phyloP scores from a whole-genome alignment of 2,888 invertebrate species.

The Dimorphilus gyrociliatus region DNA sequence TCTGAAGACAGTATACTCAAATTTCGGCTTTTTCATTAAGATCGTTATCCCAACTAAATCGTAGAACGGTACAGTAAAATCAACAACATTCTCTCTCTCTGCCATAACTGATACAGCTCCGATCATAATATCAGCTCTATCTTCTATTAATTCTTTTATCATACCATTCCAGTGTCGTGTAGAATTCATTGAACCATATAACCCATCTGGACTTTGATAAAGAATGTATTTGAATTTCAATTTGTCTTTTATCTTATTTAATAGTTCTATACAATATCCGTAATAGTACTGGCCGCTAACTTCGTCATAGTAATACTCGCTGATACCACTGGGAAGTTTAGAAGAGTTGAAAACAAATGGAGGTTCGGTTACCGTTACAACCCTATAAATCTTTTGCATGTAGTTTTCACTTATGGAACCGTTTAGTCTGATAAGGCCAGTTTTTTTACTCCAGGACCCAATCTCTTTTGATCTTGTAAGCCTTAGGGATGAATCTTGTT shows the following conservation, averaged over 20 bases:
- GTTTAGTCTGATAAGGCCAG: conserved; percentile 59
- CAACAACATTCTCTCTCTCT: conserved; percentile 69
- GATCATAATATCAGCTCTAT: conserved; percentile 71
- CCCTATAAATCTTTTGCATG: conserved; percentile 50
- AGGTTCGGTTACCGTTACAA: conserved; percentile 57
- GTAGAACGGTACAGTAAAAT: conserved; percentile 94
- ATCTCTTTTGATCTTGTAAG: too few species aligned
- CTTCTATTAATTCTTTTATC: conserved; percentile 25
- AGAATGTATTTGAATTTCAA: conserved; percentile 64
- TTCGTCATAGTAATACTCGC: too few species aligned
- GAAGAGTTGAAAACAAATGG: conserved; percentile 40
- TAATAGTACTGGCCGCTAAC: conserved; percentile 14
- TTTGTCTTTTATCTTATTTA: conserved; percentile 65
- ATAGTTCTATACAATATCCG: conserved; percentile 87
- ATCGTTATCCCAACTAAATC: conserved; percentile 93
- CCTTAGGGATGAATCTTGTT: too few species aligned
- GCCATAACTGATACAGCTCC: conserved; percentile 93
- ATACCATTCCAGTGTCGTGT: conserved; percentile 29
- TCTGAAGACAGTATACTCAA: conserved; percentile 81
- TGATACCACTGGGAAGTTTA: too few species aligned
- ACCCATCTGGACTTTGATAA: conserved; percentile 57
- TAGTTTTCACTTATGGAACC: conserved; percentile 10
- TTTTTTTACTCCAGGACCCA: conserved; percentile 51
- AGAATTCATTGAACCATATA: conserved; percentile 71
- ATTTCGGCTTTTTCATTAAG: conserved; percentile 73